These are phyloP conservation scores for Andinoacara biseriatus DNA, from an alignment of 2,113 vertebrate genomes.

Conservation along the genomic window DNA sequence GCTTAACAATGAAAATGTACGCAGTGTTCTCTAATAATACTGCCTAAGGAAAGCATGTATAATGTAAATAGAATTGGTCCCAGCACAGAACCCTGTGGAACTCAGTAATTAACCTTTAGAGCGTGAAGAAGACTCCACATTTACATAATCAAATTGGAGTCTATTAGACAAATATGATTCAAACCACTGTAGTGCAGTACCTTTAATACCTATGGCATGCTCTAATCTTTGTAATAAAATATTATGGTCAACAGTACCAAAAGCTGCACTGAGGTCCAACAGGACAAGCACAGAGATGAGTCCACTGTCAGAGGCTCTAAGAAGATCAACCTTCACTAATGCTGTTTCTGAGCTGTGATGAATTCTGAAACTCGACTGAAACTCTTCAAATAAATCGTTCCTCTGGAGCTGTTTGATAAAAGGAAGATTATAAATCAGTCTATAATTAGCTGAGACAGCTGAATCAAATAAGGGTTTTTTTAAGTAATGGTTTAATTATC, in stretches of 20 bases:
- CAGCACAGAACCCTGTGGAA: background rate
- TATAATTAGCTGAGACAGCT: background rate
- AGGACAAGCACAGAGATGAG: too few relatives aligned
- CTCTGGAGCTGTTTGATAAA: background rate
- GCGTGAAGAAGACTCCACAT: background rate
- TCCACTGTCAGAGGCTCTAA: background rate
- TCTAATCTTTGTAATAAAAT: too few relatives aligned
- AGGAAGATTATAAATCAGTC: background rate
- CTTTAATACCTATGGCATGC: too few relatives aligned
- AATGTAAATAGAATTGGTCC: background rate
- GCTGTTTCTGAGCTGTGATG: background rate
- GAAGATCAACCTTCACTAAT: background rate
- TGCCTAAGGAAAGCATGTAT: background rate
- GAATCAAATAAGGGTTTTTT: background rate
- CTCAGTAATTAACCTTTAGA: background rate
- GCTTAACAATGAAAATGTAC: background rate
- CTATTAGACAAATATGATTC: too few relatives aligned
- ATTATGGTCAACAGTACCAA: too few relatives aligned
- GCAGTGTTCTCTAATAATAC: background rate
- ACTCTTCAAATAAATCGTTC: background rate
- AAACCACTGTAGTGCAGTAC: too few relatives aligned
- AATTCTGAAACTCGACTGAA: fast-evolving
- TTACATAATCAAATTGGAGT: too few relatives aligned
- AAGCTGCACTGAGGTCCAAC: too few relatives aligned
- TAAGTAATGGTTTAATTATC: background rate